Conservation (phyloP, 1,140 invertebrate genomes). For the Procambarus clarkii region DNA sequence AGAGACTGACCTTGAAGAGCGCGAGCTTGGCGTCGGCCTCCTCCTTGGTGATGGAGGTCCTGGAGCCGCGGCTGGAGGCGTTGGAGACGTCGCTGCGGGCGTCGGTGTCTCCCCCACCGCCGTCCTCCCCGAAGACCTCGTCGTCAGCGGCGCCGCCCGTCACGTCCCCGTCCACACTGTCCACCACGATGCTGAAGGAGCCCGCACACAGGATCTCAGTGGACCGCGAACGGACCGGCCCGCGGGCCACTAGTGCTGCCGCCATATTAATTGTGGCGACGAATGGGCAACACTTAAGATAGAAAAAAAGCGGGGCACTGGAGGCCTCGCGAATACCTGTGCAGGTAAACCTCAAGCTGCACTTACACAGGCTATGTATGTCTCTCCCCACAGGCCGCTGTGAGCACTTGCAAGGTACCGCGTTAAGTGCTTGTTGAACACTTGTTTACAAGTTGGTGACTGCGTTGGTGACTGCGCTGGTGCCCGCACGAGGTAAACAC, state of each 20-base stretch:
- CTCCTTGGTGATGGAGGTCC: constrained; percentile 57
- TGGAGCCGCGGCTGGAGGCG: constrained; percentile 63
- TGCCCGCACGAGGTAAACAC: neutral
- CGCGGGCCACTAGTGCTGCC: constrained; percentile 51
- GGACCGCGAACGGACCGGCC: constrained; percentile 56
- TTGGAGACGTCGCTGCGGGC: constrained; percentile 55
- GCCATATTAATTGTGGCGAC: constrained; percentile 50
- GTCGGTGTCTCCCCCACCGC: constrained; percentile 26
- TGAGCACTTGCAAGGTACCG: neutral
- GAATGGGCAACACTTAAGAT: neutral
- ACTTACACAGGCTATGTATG: neutral
- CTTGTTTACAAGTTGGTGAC: no score
- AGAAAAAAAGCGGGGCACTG: neutral
- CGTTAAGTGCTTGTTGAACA: neutral
- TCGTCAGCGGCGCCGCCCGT: constrained; percentile 57
- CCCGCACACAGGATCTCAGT: constrained; percentile 63
- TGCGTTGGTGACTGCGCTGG: no score
- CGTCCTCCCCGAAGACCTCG: constrained; percentile 54
- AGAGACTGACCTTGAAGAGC: constrained; percentile 51
- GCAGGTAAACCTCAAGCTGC: no score
- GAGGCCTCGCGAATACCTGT: neutral
- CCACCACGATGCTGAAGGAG: constrained; percentile 66
- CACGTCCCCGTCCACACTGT: constrained; percentile 63
- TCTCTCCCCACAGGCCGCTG: neutral
- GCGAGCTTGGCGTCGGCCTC: constrained; percentile 59